Evolutionary conservation across 2,113 vertebrate species (phyloP).

Genomic region (Pomatorhinus ruficollis): DNA sequence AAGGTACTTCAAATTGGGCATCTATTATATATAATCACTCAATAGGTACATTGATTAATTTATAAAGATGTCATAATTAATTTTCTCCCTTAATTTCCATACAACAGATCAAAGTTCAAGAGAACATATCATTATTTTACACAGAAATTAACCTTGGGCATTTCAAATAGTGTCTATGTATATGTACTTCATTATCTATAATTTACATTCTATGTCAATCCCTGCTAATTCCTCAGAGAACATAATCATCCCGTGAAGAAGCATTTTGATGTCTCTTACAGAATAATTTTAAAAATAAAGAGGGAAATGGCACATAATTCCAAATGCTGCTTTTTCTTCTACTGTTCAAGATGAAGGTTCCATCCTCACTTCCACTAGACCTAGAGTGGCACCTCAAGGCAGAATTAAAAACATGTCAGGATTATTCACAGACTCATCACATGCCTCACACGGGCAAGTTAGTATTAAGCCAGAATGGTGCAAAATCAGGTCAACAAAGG

Average conservation of each 20-base stretch:
- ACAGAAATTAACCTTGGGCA: constrained; percentile 6
- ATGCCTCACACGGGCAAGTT: neutral
- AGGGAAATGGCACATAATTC: neutral
- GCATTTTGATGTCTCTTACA: constrained; percentile 2
- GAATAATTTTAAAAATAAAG: neutral
- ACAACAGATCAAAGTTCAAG: neutral
- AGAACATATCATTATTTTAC: neutral
- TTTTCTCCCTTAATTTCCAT: neutral
- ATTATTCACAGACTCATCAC: neutral
- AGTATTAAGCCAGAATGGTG: neutral
- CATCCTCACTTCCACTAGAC: neutral
- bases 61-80: neutral
- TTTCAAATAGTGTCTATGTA: neutral
- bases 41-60: neutral
- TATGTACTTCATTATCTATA: constrained; percentile 9
- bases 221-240: neutral
- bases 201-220: constrained; percentile 13
- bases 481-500: neutral
- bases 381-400: constrained; percentile 35
- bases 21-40: neutral
- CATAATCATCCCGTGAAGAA: neutral
- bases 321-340: neutral
- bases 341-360: neutral
- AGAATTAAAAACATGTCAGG: neutral
- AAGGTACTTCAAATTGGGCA: neutral